Base-by-base conservation (phyloP, 2,888 invertebrate species). In the Cotesia congregata region DNA sequence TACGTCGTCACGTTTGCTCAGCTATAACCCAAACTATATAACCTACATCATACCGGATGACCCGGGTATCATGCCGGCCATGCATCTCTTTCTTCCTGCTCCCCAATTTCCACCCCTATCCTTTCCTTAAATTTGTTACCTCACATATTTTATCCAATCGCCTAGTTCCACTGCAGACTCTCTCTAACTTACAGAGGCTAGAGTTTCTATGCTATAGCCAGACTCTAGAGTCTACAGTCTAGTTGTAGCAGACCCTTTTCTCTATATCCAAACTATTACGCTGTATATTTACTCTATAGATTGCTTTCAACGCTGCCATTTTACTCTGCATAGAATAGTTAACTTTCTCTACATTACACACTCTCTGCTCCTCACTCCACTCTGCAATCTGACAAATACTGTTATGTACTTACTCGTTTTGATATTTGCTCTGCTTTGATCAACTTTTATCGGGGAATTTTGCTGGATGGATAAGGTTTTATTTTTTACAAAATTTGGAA, bases 1-100 rank as follows among this genome's bases (percentile, higher is more conserved):
- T 65, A 50, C 50, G 12, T 65, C 65, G 65, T 65, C 65, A 65
- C 65, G 65, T 65, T 65, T 65, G 30, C 65, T 65, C 65, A 65
- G 65, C 50, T 50, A 50, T 50, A 50, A 7, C 50, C 50, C 12
- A 7, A 50, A 50, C 50, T 50, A 7, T 12, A 50, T 50, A 50
- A 50, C 50, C 50, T 50, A 7, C 30, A 30, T 30, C 30, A 30
- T 50, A 12, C 50, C 50, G 4, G 50, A 50, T 50, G 50, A 50
- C 12, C 50, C 12, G 12, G 50, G 50, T 50, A 30, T 30, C 30
- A 30, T 30, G 30, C 30, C 30, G 30, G 30, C 30, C 30, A 30
- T 30, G 30, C 30, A 30, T 30, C 30, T 12, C 50, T 12, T 50
- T 50, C 50, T 12, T 50, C 6, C 7, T 12, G 12, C 9, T 50